Base-by-base conservation (phyloP, 2,113 vertebrate species). In the Hippotragus niger region DNA sequence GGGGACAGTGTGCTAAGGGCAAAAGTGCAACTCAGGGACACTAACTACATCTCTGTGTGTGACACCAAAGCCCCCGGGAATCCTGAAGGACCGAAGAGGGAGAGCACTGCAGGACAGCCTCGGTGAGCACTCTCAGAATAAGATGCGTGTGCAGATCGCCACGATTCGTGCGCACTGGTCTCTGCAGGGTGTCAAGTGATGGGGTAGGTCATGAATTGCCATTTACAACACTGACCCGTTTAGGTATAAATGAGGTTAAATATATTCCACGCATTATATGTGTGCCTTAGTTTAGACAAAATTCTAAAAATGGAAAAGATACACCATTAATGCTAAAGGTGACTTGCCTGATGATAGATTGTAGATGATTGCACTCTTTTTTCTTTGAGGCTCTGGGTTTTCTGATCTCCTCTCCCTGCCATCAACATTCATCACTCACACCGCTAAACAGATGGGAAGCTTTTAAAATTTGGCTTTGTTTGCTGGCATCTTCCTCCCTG, bases 251-350 rank as follows among this genome's bases (percentile, higher is more conserved):
- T 25, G 8, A 25, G 50, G 31, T 3, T 6, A 12, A 14, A 10
- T 6, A 1, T 7, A 29, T 45, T 7, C 25, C 29, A 0, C 6
- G 5, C 58, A 27, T 12, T 19, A 2, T 19, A 5, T 2, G 2
- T 33, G 27, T n/a, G 47, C 21, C 15, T 50, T 6, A 11, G 31
- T 64, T 83, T 29, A 47, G 50, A 78, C 2, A 43, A 29, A 47
- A 17, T 5, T 10, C 47, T 9, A 15, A 31, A 40, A 8, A 2
- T 27, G 3, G 25, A 21, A 40, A 64, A 57, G 15, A 43, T 10
- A 33, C 25, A 0, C 1, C 1, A 29, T 84, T 55, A 3, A 21
- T 31, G 64, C 5, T 50, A 6, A 6, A 40, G 0, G 50, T 53
- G 36, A 15, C 21, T 33, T 36, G 23, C 40, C 19, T 57, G 33